Conservation (phyloP, 2,797 vertebrate species). For the Esox lucius region DNA sequence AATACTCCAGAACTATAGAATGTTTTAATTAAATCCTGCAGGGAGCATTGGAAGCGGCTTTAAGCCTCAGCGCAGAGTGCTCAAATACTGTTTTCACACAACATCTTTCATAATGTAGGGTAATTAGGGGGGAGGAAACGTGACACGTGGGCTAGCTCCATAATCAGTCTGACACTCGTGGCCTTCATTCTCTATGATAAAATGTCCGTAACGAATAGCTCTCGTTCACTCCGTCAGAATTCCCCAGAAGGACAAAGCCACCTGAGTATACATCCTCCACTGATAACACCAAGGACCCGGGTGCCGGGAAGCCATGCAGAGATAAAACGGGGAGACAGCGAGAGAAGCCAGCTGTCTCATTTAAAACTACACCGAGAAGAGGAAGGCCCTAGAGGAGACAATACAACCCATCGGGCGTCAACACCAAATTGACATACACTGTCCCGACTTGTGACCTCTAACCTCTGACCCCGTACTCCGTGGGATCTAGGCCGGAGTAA, state of each 20-base stretch:
- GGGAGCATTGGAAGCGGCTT: background rate
- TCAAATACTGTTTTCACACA: background rate
- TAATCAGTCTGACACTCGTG: background rate
- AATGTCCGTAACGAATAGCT: background rate
- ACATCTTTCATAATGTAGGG: background rate
- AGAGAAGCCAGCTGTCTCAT: background rate
- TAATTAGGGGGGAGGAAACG: background rate
- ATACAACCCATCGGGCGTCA: background rate
- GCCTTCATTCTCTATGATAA: background rate
- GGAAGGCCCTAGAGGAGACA: background rate
- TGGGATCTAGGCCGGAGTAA: background rate
- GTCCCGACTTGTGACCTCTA: background rate
- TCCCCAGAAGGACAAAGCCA: background rate
- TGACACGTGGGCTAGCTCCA: background rate
- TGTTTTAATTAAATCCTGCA: background rate
- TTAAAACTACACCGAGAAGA: background rate
- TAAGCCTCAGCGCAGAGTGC: background rate
- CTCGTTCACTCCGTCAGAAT: background rate
- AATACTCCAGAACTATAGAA: constrained; percentile 27
- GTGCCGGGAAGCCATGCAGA: background rate
- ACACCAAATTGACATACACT: background rate
- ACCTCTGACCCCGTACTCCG: background rate
- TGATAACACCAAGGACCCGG: background rate
- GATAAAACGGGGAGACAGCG: background rate
- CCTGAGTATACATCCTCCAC: background rate